phyloP scores from a whole-genome alignment of 1,140 invertebrate genomes.

The Drepana arcuata region DNA sequence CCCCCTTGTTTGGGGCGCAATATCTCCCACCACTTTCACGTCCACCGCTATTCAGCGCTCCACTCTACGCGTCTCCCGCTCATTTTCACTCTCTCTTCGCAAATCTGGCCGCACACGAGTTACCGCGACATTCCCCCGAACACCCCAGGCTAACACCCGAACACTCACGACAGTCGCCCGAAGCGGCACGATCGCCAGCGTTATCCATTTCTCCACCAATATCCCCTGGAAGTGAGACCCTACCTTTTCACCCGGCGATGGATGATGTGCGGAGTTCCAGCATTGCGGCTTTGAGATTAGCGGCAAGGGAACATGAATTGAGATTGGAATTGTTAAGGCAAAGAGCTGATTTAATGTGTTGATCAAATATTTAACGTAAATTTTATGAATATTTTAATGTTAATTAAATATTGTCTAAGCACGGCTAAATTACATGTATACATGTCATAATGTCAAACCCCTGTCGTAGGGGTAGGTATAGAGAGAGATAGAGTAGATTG shows the following conservation, averaged over 20 bases:
- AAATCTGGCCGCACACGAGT: slow-evolving; percentile 78
- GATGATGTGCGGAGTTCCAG: slow-evolving; percentile 87
- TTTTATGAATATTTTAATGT: too few relatives aligned
- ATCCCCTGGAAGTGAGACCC: slow-evolving; percentile 57
- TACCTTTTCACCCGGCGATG: slow-evolving; percentile 59
- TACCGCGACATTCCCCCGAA: slow-evolving; percentile 19
- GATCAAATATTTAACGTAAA: slow-evolving; percentile 9
- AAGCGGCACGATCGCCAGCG: slow-evolving; percentile 43
- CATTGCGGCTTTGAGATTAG: slow-evolving; percentile 91
- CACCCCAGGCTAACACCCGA: slow-evolving; percentile 31
- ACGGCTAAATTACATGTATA: too few relatives aligned
- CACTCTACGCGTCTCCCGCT: slow-evolving; percentile 77
- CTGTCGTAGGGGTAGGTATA: too few relatives aligned
- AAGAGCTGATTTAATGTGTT: slow-evolving; percentile 67
- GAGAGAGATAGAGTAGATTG: too few relatives aligned
- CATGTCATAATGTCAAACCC: too few relatives aligned
- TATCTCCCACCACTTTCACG: slow-evolving; percentile 77
- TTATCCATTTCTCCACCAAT: slow-evolving; percentile 73
- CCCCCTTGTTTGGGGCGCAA: slow-evolving; percentile 61
- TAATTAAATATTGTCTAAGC: too few relatives aligned
- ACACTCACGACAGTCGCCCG: slow-evolving; percentile 70
- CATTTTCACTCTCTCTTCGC: slow-evolving; percentile 92
- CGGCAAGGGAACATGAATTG: slow-evolving; percentile 94
- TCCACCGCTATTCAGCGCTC: slow-evolving; percentile 75
- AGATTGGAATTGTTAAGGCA: slow-evolving; percentile 87